Evolutionary conservation across 2,797 vertebrate genomes (phyloP).

Genomic region (Thamnophis elegans): DNA sequence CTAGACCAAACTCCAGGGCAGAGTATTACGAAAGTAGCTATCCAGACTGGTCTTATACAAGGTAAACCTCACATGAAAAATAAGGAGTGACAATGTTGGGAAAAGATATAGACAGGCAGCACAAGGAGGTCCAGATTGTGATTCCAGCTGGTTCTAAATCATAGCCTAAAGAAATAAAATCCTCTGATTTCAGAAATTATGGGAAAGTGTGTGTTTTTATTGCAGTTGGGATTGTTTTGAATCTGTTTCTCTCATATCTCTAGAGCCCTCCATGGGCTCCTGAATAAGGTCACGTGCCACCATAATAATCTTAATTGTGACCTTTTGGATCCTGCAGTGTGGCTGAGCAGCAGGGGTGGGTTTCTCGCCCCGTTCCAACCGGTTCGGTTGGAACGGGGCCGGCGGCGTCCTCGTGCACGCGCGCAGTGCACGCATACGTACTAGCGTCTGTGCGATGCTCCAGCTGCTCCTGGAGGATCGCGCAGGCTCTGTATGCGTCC

Average conservation of each 20-base stretch:
- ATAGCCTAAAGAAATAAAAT: background rate
- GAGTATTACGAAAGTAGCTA: constrained; percentile 17
- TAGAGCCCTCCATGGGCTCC: background rate
- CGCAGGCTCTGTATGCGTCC: too few species aligned
- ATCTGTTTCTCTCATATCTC: background rate
- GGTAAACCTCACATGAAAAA: background rate
- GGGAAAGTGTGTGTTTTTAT: background rate
- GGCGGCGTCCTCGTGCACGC: too few species aligned
- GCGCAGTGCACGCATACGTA: too few species aligned
- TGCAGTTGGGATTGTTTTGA: background rate
- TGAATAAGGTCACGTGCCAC: background rate
- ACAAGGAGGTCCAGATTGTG: background rate
- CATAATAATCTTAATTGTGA: background rate
- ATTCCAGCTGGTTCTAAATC: background rate
- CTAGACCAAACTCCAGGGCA: background rate
- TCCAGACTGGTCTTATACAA: background rate
- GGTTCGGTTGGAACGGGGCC: too few species aligned
- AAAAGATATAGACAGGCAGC: background rate
- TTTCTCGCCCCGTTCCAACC: too few species aligned
- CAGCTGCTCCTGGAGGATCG: too few species aligned
- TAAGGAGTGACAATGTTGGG: background rate
- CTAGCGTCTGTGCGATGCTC: too few species aligned
- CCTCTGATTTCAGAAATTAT: background rate
- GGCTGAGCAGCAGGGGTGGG: too few species aligned
- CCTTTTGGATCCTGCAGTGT: background rate